Evolutionary conservation across 2,888 invertebrate species (phyloP).

Genomic region (Drosophila barbarae): DNA sequence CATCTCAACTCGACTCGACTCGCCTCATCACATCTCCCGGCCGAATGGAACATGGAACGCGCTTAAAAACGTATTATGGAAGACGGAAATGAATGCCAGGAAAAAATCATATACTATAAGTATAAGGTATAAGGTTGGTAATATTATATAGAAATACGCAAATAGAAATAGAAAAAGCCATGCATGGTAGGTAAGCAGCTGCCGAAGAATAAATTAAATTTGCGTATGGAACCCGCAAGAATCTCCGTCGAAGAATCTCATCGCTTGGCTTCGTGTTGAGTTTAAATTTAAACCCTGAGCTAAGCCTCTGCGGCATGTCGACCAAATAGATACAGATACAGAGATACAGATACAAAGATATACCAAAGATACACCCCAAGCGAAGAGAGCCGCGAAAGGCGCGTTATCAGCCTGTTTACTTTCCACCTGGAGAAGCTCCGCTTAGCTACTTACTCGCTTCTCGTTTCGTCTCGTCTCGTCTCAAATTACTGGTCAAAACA

Average conservation of each 20-base stretch:
- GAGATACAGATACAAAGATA: slow-evolving; percentile 16
- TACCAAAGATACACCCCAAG: background rate
- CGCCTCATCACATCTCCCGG: slow-evolving; percentile 47
- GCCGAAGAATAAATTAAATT: slow-evolving; percentile 72
- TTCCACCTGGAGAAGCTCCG: slow-evolving; percentile 30
- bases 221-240: slow-evolving; percentile 37
- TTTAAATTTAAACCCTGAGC: slow-evolving; percentile 72
- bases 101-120: slow-evolving; percentile 44
- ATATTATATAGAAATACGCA: slow-evolving; percentile 46
- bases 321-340: slow-evolving; percentile 18
- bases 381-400: slow-evolving; percentile 36
- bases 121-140: slow-evolving; percentile 23
- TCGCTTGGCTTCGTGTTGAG: slow-evolving; percentile 30
- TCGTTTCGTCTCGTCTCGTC: slow-evolving; percentile 24
- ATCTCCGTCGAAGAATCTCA: slow-evolving; percentile 45
- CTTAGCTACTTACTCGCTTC: slow-evolving; percentile 3
- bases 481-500: slow-evolving; percentile 44
- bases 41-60: slow-evolving; percentile 56
- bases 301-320: slow-evolving; percentile 54
- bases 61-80: slow-evolving; percentile 74
- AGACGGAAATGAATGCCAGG: slow-evolving; percentile 76
- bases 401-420: slow-evolving; percentile 54
- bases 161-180: slow-evolving; percentile 57
- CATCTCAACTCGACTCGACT: background rate
- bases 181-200: slow-evolving; percentile 52